A percentile compares a stretch with the other conserved stretches of the same genome.
Evolutionary conservation across 2,888 invertebrate species (phyloP).

Genomic region (Eristalis tenax): DNA sequence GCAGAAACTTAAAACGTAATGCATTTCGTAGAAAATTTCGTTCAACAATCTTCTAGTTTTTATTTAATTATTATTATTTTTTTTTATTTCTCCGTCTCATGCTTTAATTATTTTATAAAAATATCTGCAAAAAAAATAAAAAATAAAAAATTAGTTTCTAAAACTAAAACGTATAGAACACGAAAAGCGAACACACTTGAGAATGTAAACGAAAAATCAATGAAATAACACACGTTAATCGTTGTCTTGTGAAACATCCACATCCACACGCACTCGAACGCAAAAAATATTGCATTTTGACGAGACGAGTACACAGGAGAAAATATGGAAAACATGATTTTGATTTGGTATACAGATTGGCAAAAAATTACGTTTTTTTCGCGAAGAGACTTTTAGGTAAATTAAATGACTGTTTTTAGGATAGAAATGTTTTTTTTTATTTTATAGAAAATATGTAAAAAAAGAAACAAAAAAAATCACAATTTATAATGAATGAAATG

Average conservation of each 20-base stretch:
- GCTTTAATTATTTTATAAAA: slow-evolving; percentile 61
- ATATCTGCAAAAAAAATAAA: slow-evolving; percentile 15
- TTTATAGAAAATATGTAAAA: slow-evolving; percentile 58
- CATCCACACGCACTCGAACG: neutral
- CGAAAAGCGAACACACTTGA: slow-evolving; percentile 12
- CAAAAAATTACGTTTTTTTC: slow-evolving; percentile 52
- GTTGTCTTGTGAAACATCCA: slow-evolving; percentile 5
- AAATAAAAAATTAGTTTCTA: slow-evolving; percentile 42
- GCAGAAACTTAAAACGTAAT: slow-evolving; percentile 39
- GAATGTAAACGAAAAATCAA: slow-evolving; percentile 4
- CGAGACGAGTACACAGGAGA: neutral
- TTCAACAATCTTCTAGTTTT: neutral
- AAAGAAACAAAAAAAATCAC: slow-evolving; percentile 37
- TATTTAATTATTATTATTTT: slow-evolving; percentile 1
- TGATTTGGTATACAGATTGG: slow-evolving; percentile 38
- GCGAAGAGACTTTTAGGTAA: slow-evolving; percentile 71
- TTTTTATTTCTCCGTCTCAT: slow-evolving; percentile 39
- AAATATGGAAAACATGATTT: neutral
- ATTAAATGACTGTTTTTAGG: slow-evolving; percentile 70
- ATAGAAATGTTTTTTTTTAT: slow-evolving; percentile 60
- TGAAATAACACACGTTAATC: slow-evolving; percentile 18
- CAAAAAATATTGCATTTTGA: neutral
- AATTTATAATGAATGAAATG: slow-evolving; percentile 19
- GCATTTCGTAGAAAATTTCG: slow-evolving; percentile 43
- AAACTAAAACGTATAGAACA: slow-evolving; percentile 46